Base-by-base conservation (phyloP, 2,797 vertebrate species). In the Anguilla pacifica region DNA sequence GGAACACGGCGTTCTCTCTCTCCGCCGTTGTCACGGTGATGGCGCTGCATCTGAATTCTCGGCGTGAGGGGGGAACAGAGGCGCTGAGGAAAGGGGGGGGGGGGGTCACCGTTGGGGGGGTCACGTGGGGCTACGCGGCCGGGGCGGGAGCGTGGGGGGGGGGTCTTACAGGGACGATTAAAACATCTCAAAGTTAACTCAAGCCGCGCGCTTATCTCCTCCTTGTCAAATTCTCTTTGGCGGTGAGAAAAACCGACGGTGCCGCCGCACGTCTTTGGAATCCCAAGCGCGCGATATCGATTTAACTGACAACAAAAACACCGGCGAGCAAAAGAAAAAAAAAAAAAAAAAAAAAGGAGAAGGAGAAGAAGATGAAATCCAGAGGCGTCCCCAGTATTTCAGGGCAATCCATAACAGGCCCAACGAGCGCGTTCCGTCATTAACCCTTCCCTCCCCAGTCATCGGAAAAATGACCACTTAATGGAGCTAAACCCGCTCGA, bases 41-140 rank as follows among this genome's bases (percentile, higher is more conserved):
- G 86, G 85, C 53, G 86, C 89, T 89, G 91, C 92, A 90, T 93
- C 92, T 92, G 89, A 93, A 93, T 90, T n/a, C n/a, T 19, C 43
- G 43, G 25, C 15, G 77, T n/a, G 43, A 2, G 77, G 31, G 67
- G 72, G 3, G 43, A 79, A 39, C 2, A 22, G 19, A 4, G 77
- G 77, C 17, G 19, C 39, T 46, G 0, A 79, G 74, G 2, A 81
- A 46, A 64, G 61, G 2, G 22, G 39, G 25, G 77, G 17, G 77
- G 77, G 77, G 25, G 77, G 77, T 81, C 77, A 81, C 77, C 1
- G 39, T 11, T 25, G 22, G 49, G 13, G 77, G 19, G 15, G n/a
- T n/a, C 15, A 49, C 39, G 31, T 10, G 6, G 43, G 77, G 19
- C 49, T 49, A 81, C 13, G 1, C 39, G 15, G 17, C 43, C 39